Base-by-base conservation (phyloP, 1,140 invertebrate genomes). In the Ctenoplectra terminalis region DNA sequence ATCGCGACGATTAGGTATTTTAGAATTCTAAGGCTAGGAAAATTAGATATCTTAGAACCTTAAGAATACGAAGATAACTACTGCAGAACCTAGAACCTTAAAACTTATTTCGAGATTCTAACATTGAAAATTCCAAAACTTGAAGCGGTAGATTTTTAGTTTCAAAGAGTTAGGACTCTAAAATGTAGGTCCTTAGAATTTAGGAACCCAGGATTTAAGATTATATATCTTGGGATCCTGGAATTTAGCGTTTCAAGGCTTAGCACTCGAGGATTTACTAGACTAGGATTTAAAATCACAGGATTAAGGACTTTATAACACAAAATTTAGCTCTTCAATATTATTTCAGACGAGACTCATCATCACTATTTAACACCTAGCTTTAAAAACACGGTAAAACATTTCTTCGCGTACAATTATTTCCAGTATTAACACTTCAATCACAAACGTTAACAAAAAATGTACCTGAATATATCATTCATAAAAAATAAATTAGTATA, bases 151-250 rank as follows among this genome's bases (percentile, higher is more conserved):
- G 29, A 31, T 58, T 29, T 61, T 37, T 9, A 1, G 20, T 11
- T 63, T 23, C 8, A 5, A 11, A 63, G 23, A 37, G 4, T 37
- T 17, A 11, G 23, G 1, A 13, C 20, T 63, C 34, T 15, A 63
- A n/a, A 63, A 63, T n/a, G 34, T 63, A 63, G 34, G 11, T 37
- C 60, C 34, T 63, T n/a, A 63, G 60, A 63, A 63, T 40, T 26
- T 64, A 64, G 63, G 7, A 26, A 17, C 13, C 63, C 1, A 13
- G n/a, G 37, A 64, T 64, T 64, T 64, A 26, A 37, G 13, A 43
- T 40, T 64, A 63, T 63, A 37, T n/a, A 63, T 63, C 34, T 63
- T 37, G 34, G 34, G 11, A 63, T 23, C 20, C 29, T 63, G 23
- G 20, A 63, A 63, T 63, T 63, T 37, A 63, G 60, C 20, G 31